Percentiles rank a stretch among this genome's conserved stretches.
These are phyloP conservation scores for Camponotus floridanus DNA, from an alignment of 1,140 invertebrate genomes.

Conservation along the genomic window DNA sequence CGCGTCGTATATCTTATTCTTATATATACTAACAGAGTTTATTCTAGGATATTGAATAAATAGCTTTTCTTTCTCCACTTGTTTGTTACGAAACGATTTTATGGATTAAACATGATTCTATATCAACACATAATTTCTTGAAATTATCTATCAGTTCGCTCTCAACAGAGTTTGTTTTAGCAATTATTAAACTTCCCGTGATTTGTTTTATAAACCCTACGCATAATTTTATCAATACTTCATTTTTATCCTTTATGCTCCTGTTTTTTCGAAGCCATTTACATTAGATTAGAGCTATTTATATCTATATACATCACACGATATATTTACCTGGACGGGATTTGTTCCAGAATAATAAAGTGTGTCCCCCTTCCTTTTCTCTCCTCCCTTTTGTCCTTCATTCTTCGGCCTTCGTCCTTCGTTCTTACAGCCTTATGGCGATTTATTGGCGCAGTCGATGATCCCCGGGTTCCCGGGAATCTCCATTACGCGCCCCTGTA, in stretches of 20 bases:
- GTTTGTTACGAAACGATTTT: slow-evolving; percentile 2
- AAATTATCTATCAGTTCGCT: neutral
- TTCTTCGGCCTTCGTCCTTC: slow-evolving; percentile 54
- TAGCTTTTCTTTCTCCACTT: slow-evolving; percentile 16
- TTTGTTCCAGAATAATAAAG: slow-evolving; percentile 39
- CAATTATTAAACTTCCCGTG: neutral
- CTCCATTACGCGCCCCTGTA: slow-evolving; percentile 70
- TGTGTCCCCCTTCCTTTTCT: neutral
- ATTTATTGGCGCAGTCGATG: slow-evolving; percentile 70
- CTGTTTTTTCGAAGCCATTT: neutral
- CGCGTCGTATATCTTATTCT: neutral
- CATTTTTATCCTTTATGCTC: neutral
- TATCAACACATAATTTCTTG: neutral
- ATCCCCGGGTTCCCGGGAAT: slow-evolving; percentile 65
- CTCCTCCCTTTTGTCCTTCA: slow-evolving; percentile 20
- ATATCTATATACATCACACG: neutral
- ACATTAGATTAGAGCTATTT: neutral
- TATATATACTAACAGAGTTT: neutral
- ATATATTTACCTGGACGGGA: slow-evolving; percentile 20
- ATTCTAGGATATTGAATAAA: slow-evolving; percentile 24
- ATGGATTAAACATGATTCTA: neutral
- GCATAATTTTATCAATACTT: slow-evolving; percentile 24
- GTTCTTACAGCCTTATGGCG: slow-evolving; percentile 67
- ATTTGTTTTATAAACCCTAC: neutral
- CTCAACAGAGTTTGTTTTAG: neutral